These are phyloP conservation scores for Narcine bancroftii DNA, from an alignment of 2,113 vertebrate genomes.

Conservation along the genomic window DNA sequence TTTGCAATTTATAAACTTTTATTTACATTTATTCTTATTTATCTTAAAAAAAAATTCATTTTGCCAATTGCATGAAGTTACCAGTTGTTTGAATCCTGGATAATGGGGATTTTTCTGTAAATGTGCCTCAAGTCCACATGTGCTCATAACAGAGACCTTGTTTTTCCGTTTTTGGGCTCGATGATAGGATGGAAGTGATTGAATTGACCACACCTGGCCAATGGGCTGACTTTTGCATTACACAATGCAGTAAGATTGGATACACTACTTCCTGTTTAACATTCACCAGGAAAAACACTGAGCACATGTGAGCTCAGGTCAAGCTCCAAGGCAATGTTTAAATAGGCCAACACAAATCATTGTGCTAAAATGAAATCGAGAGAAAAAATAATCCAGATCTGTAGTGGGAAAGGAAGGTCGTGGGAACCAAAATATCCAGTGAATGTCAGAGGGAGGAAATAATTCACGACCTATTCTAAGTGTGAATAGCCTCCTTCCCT, in stretches of 20 bases:
- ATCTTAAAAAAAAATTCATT: too few species aligned
- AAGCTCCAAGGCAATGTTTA: background rate
- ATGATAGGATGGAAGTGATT: constrained; percentile 19
- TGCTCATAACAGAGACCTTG: background rate
- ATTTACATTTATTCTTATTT: too few species aligned
- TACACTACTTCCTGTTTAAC: constrained; percentile 29
- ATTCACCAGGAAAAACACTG: constrained; percentile 22
- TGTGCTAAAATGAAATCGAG: background rate
- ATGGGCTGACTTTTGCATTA: constrained; percentile 1
- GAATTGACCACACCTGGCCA: constrained; percentile 17
- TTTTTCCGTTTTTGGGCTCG: background rate
- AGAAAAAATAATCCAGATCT: background rate
- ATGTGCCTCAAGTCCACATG: background rate
- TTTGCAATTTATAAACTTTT: too few species aligned
- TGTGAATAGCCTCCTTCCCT: background rate
- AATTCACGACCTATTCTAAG: background rate
- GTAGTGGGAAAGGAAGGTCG: background rate
- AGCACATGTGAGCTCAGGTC: constrained; percentile 6
- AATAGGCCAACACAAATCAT: background rate
- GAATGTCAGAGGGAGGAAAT: background rate
- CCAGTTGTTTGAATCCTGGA: too few species aligned
- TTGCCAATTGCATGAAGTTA: too few species aligned
- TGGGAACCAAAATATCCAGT: background rate
- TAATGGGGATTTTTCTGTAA: too few species aligned
- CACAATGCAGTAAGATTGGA: constrained; percentile 14